Conservation (phyloP, 2,113 vertebrate species). For the Xiphias gladius region DNA sequence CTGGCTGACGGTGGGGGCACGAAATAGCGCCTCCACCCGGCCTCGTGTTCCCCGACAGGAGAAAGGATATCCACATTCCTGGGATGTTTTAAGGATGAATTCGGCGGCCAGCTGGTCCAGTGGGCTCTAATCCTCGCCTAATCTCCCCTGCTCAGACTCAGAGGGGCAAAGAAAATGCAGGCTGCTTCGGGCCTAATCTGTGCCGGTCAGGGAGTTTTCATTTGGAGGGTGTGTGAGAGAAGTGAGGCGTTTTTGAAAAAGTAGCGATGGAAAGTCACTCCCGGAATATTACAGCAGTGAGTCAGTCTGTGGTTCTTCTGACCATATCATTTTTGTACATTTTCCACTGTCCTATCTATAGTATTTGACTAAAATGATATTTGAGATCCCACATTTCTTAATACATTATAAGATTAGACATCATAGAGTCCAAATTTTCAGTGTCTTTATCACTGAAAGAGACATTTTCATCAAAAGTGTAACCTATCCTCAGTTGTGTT, state of each 20-base stretch:
- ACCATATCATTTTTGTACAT: neutral
- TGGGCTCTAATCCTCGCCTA: conserved; percentile 74
- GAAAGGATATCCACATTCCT: conserved; percentile 75
- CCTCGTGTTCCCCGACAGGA: conserved; percentile 48
- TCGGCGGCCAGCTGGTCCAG: conserved; percentile 71
- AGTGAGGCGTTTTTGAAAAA: conserved; percentile 27
- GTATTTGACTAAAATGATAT: neutral
- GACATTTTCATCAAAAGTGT: neutral
- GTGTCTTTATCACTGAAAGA: neutral
- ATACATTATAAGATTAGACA: neutral
- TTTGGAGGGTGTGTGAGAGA: conserved; percentile 29
- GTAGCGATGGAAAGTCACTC: conserved; percentile 18
- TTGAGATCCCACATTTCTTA: neutral
- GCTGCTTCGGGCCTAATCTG: conserved; percentile 49
- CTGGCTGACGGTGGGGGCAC: conserved; percentile 32
- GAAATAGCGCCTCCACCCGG: conserved; percentile 75
- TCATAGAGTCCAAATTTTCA: neutral
- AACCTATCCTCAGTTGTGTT: neutral
- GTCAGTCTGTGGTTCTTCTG: neutral
- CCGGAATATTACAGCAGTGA: neutral
- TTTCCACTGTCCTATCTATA: neutral
- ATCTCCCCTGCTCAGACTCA: conserved; percentile 61
- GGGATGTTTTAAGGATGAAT: conserved; percentile 79
- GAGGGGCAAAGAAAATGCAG: conserved; percentile 49
- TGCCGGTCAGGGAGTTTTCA: conserved; percentile 32